phyloP scores from a whole-genome alignment of 1,140 invertebrate species.

The Achroia grisella region DNA sequence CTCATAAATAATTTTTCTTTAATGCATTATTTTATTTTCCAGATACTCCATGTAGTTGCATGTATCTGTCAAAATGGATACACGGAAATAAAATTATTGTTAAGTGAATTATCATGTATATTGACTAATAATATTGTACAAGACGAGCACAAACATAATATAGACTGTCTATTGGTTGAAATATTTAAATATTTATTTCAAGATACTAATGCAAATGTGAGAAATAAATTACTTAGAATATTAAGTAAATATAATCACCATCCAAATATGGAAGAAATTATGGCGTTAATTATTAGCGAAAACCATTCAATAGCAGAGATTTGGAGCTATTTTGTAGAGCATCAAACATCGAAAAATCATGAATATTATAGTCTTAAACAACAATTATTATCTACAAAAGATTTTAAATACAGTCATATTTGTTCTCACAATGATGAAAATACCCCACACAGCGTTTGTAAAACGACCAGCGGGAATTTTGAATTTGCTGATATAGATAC shows the following conservation, averaged over 20 bases:
- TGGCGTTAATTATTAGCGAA: slow-evolving; percentile 13
- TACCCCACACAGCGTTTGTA: no score
- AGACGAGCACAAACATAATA: slow-evolving; percentile 15
- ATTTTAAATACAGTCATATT: slow-evolving; percentile 20
- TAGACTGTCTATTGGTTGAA: slow-evolving; percentile 5
- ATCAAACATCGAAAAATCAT: background rate
- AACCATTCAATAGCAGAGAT: slow-evolving; percentile 9
- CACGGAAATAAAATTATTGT: slow-evolving; percentile 26
- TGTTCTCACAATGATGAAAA: no score
- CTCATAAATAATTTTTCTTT: background rate
- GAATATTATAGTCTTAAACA: slow-evolving; percentile 9
- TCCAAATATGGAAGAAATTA: slow-evolving; percentile 14
- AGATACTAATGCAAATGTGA: slow-evolving; percentile 12
- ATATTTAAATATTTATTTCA: slow-evolving; percentile 17
- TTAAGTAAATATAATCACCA: slow-evolving; percentile 9
- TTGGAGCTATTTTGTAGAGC: slow-evolving; percentile 8
- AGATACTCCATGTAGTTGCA: slow-evolving; percentile 37
- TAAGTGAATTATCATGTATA: slow-evolving; percentile 35
- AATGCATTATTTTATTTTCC: slow-evolving; percentile 16
- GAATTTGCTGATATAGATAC: slow-evolving; percentile 39
- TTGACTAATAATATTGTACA: slow-evolving; percentile 8
- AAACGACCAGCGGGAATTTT: slow-evolving; percentile 28
- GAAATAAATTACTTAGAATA: slow-evolving; percentile 12
- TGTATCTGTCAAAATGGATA: slow-evolving; percentile 24
- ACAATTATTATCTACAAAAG: slow-evolving; percentile 7